phyloP scores from a whole-genome alignment of 2,113 vertebrate genomes.

The Electrona antarctica region DNA sequence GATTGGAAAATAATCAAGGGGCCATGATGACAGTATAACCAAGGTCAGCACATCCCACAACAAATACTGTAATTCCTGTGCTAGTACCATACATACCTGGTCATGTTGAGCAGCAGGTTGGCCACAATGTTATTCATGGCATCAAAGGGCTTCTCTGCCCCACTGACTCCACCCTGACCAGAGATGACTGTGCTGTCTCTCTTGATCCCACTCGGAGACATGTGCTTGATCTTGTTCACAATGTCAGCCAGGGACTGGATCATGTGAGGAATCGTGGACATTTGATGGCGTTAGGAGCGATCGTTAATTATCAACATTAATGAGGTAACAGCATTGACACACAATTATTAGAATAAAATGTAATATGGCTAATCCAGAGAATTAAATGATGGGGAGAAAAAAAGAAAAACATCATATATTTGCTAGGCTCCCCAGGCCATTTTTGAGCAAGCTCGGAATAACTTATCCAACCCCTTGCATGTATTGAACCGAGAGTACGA shows the following conservation, averaged over 20 bases:
- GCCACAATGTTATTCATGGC: conserved; percentile 97
- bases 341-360: neutral
- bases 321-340: neutral
- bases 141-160: conserved; percentile 89
- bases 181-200: conserved; percentile 84
- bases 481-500: too few relatives aligned
- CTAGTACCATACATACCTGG: conserved; percentile 80
- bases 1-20: too few relatives aligned
- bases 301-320: too few relatives aligned
- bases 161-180: conserved; percentile 71
- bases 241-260: conserved; percentile 92
- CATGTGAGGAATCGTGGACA: conserved; percentile 32
- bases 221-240: conserved; percentile 88
- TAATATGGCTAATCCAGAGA: neutral
- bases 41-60: too few relatives aligned
- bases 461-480: too few relatives aligned
- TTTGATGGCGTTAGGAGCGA: neutral
- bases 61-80: too few relatives aligned
- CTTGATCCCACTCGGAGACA: conserved; percentile 83
- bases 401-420: too few relatives aligned
- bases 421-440: too few relatives aligned
- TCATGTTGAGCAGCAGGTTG: conserved; percentile 92
- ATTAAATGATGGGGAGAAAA: neutral
- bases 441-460: too few relatives aligned
- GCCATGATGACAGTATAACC: too few relatives aligned